Conservation (phyloP, 64 coral and sea anemone genomes). For the Montipora capricornis region DNA sequence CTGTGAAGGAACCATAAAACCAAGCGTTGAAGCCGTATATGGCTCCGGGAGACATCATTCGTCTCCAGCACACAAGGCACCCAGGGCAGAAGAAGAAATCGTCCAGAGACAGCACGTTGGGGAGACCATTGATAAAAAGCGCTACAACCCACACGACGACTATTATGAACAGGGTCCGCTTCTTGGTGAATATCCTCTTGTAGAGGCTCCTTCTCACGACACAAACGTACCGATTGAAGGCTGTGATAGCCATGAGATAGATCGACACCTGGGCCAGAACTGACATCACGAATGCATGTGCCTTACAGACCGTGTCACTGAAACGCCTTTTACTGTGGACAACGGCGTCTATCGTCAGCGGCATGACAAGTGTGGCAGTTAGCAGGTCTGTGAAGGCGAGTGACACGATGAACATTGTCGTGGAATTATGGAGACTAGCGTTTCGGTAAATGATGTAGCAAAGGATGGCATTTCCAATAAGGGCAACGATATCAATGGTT, state of each 20-base stretch:
- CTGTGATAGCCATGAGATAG: constrained; percentile 60
- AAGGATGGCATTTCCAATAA: constrained; percentile 38
- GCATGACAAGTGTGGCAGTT: constrained; percentile 21
- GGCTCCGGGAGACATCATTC: constrained; percentile 21
- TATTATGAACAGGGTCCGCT: constrained; percentile 3
- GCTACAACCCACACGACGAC: neutral
- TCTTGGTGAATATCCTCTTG: constrained; percentile 16
- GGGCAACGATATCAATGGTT: constrained; percentile 22
- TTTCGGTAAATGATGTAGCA: constrained; percentile 46
- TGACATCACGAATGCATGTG: constrained; percentile 29
- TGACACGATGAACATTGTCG: constrained; percentile 9
- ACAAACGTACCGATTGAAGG: constrained; percentile 50
- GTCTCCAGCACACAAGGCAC: constrained; percentile 33
- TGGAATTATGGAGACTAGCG: constrained; percentile 17
- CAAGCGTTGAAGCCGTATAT: constrained; percentile 37
- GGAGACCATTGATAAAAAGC: constrained; percentile 24
- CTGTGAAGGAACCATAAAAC: constrained; percentile 39
- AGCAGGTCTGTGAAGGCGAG: constrained; percentile 44
- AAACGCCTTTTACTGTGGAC: constrained; percentile 29
- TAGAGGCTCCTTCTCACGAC: constrained; percentile 23
- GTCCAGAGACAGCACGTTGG: constrained; percentile 33
- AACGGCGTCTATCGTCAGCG: constrained; percentile 13
- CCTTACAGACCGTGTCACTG: neutral
- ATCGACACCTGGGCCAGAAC: constrained; percentile 24
- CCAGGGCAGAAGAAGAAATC: constrained; percentile 44